Base-by-base conservation (phyloP, 2,888 invertebrate species). In the Amphiduros pacificus region DNA sequence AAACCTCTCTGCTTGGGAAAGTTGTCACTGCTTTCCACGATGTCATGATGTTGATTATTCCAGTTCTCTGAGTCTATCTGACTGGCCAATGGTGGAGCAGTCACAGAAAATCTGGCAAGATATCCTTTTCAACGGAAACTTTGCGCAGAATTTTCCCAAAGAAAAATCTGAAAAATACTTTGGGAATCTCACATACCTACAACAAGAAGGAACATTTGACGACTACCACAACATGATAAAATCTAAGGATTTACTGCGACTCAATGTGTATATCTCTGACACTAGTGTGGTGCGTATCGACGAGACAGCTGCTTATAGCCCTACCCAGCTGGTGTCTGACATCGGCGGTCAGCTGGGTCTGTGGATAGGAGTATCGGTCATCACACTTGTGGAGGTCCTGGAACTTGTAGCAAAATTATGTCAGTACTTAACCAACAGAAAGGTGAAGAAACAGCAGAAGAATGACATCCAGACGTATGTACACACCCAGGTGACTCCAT, bases 251-350 rank as follows among this genome's bases (percentile, higher is more conserved):
- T 68, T 77, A 22, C 65, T 77, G 5, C 68, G 78, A 26, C 61
- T 78, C 2, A 78, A 78, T 61, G 71, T 78, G 6, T 78, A 77
- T 60, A 63, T 78, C 31, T 77, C 77, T 61, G 78, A 77, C 61
- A 67, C 77, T 20, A 77, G 75, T 65, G 74, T 61, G 28, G 40
- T 61, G 1, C 55, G 55, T 28, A 55, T 61, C 28, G 53, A 41
- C 26, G 61, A 61, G 40, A 55, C 48, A 17, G 61, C 44, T 14
- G 61, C 36, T 20, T 61, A 61, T 49, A 51, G 56, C 24, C 32
- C 55, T 27, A 44, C 56, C 22, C 61, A 61, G 41, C 26, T 61
- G 50, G 27, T 61, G 11, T 61, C 61, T 3, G 61, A 61, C 26
- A 14, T 61, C 2, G 61, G 61, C 20, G 61, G 61, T 6, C 61